Evolutionary conservation across 2,797 vertebrate species (phyloP), one percentile per base, ranked within the genome.

Genomic region (Cynopterus sphinx): DNA sequence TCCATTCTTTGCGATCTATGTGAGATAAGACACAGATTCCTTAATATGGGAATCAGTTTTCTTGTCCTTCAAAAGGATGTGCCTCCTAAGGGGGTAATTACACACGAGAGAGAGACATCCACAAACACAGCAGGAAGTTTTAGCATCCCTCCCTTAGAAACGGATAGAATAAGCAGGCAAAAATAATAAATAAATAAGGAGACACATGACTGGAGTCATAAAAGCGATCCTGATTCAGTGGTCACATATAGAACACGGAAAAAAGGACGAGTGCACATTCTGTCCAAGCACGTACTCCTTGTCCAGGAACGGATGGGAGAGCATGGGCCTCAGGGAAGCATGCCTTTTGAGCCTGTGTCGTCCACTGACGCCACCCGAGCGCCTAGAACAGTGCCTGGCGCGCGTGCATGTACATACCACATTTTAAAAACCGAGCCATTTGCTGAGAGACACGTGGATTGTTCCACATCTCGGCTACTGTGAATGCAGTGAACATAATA

Each of bases 21-120:
- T 49, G 36, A 82, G 46, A 59, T 19, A 84, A 67, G 57, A 16
- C 24, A 28, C 2, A 33, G 33, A 33, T 73, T 84, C 90, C 73
- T 92, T 89, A 63, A 67, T 87, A 46, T 90, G 36, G 94, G 22
- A 85, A 31, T 53, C 7, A 31, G 7, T 78, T 70, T 82, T 86
- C 36, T 91, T 90, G 13, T 79, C 59, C 79, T 90, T 81, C 43
- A 39, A 79, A 84, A 78, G n/a, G n/a, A 61, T 41, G 24, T 57
- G 36, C 63, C 9, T 93, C 36, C 36, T 51, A 53, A 22, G 68
- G 26, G 43, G 11, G 36, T 61, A 81, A 77, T 73, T 68, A 85
- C 11, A 96, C 92, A 39, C 0, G 33, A 36, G 43, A 90, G 26
- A 63, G 43, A 90, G 21, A 55, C 28, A 63, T 78, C 31, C 21